Evolutionary conservation across 2,113 vertebrate genomes (phyloP).

Genomic region (Craseonycteris thonglongyai): DNA sequence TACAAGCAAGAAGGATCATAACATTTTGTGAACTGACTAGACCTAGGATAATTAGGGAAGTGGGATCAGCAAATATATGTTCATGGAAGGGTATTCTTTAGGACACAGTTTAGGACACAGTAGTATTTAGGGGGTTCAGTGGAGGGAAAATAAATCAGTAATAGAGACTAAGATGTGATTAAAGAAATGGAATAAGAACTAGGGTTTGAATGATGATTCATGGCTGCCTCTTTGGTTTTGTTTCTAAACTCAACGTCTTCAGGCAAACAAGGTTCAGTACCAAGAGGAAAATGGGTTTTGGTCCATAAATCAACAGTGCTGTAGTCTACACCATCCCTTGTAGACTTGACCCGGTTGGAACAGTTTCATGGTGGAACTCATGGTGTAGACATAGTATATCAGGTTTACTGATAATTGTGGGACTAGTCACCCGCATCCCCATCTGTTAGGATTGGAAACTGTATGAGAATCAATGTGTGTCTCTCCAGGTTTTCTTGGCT

Average conservation of each 20-base stretch:
- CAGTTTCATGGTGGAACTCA: not conserved
- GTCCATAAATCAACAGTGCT: not conserved
- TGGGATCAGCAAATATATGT: not conserved
- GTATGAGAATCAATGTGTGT: not conserved
- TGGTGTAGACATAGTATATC: not conserved
- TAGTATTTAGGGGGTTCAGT: rapidly evolving
- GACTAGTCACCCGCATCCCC: not conserved
- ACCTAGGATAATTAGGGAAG: not conserved
- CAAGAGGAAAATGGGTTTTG: not conserved
- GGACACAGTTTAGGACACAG: not conserved
- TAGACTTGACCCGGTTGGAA: not conserved
- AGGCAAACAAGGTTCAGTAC: not conserved
- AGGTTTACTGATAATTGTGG: not conserved
- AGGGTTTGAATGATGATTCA: not conserved
- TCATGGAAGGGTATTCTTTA: not conserved
- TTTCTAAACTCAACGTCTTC: not conserved
- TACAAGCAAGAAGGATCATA: not conserved
- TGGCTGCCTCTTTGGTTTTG: not conserved
- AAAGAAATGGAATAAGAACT: not conserved
- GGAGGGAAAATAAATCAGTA: rapidly evolving
- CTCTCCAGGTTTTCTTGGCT: not conserved
- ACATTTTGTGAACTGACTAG: not conserved
- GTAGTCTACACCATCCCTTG: not conserved
- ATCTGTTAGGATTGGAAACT: not conserved
- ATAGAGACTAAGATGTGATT: not conserved